Evolutionary conservation across 2,113 vertebrate species (phyloP).

Genomic region (Vidua chalybeata): DNA sequence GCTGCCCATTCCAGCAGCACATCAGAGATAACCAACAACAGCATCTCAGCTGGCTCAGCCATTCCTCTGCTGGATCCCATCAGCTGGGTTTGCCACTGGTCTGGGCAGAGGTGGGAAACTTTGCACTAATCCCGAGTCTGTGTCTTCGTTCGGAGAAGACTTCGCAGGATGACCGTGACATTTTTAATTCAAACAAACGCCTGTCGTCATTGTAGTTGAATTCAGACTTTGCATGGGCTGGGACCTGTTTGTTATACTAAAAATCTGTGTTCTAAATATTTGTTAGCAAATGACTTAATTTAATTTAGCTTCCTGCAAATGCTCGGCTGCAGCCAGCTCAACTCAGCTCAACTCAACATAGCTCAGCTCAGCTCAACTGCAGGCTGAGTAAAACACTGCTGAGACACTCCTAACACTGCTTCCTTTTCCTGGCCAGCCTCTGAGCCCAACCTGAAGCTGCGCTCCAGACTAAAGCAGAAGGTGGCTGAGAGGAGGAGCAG

Average conservation of each 20-base stretch:
- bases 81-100: background rate
- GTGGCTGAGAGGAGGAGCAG: conserved; percentile 96
- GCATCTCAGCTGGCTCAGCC: background rate
- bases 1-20: background rate
- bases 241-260: background rate
- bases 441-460: conserved; percentile 94
- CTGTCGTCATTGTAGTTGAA: background rate
- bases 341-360: background rate
- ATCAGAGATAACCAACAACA: background rate
- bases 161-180: background rate
- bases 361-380: no score
- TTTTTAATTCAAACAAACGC: background rate
- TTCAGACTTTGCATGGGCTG: background rate
- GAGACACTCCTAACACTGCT: background rate
- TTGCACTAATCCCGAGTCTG: background rate
- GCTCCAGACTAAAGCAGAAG: conserved; percentile 97
- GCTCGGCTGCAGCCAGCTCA: background rate
- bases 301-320: background rate
- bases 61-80: background rate
- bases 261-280: background rate
- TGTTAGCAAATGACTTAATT: background rate
- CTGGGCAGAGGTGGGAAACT: background rate
- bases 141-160: background rate
- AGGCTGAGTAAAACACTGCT: no score
- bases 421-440: conserved; percentile 77